phyloP scores from a whole-genome alignment of 2,888 invertebrate genomes.

The Perizoma affinitatum region DNA sequence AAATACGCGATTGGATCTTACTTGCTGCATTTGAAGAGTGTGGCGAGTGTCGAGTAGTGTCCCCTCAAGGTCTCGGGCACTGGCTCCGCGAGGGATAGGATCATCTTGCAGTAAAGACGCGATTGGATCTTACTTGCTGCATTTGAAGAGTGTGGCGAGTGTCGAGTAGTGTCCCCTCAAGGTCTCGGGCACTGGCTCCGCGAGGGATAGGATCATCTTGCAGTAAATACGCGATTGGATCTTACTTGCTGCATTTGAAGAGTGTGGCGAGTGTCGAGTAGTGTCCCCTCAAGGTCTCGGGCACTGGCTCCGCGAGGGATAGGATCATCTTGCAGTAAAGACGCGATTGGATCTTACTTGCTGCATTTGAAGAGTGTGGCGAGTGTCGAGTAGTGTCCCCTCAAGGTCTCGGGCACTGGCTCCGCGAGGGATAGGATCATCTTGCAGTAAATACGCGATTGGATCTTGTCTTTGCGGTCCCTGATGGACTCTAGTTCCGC shows the following conservation, averaged over 20 bases:
- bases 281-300: slow-evolving; percentile 11
- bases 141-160: too few relatives aligned
- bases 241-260: slow-evolving; percentile 87
- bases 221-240: slow-evolving; percentile 91
- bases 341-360: slow-evolving; percentile 89
- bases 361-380: slow-evolving; percentile 90
- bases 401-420: slow-evolving; percentile 88
- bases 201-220: slow-evolving; percentile 61
- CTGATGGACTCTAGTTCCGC: slow-evolving; percentile 92
- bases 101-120: too few relatives aligned
- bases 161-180: too few relatives aligned
- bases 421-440: slow-evolving; percentile 91
- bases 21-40: too few relatives aligned
- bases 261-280: slow-evolving; percentile 91
- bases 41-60: too few relatives aligned
- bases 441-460: slow-evolving; percentile 92
- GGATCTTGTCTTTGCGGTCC: slow-evolving; percentile 95
- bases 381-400: slow-evolving; percentile 92
- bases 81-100: too few relatives aligned
- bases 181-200: too few relatives aligned
- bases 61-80: too few relatives aligned
- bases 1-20: too few relatives aligned
- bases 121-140: too few relatives aligned
- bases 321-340: slow-evolving; percentile 75
- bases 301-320: slow-evolving; percentile 86